Base-by-base conservation (phyloP, 1,140 invertebrate genomes). In the Drosophila miranda region DNA sequence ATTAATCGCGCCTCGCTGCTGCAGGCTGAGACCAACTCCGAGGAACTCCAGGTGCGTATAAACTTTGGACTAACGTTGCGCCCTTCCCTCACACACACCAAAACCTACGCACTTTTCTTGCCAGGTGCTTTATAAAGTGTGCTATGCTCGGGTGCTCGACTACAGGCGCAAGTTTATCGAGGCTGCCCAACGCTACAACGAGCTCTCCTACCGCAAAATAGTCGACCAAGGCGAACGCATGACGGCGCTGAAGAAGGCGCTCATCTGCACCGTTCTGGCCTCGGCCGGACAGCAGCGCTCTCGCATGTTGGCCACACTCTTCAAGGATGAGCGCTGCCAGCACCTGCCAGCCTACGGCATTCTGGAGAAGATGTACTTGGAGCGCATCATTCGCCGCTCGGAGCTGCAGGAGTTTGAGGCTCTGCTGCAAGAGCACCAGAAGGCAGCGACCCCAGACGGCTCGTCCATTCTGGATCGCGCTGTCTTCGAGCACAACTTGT, bases 321-420 rank as follows among this genome's bases (percentile, higher is more conserved):
- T 99, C 90, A 99, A 99, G 92, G 99, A 99, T 92, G 99, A 99
- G 92, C 93, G 99, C 49, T 99, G 98, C 87, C 98, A 99, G 88
- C 96, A 98, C 79, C 92, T 99, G 46, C 97, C 97, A 0, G 96
- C 97, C 1, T 99, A 97, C 89, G 95, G 95, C 9, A 98, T 99
- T 68, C 92, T 99, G 6, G 98, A 99, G 92, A 99, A 99, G 93
- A 99, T 99, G 98, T 98, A 99, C 90, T 93, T 99, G 56, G 98
- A 99, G 91, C 93, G 98, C 69, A 99, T 99, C 41, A 99, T 99
- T 71, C 93, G 97, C 45, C 94, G 96, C 58, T 96, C 95, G 6
- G 98, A 99, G 91, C 91, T 99, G 9, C 94, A 96, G 75, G 97
- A 99, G 91, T 99, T 99, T 91, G 96, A 98, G 90, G 95, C 95